Evolutionary conservation across 2,113 vertebrate species (phyloP).

Genomic region (Vombatus ursinus): DNA sequence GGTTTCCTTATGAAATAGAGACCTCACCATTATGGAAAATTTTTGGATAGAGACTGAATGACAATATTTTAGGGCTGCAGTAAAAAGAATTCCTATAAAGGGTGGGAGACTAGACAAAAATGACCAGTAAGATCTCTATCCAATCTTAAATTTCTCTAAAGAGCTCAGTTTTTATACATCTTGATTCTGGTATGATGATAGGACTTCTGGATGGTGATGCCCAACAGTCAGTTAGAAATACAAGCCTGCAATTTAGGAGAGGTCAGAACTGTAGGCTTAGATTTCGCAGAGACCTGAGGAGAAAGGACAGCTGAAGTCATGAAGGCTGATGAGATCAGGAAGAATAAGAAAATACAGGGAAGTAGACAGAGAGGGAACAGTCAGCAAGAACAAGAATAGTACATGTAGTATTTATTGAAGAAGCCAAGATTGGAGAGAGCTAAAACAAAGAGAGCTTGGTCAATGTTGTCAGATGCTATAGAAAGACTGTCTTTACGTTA

Average conservation of each 20-base stretch:
- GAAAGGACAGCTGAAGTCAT: background rate
- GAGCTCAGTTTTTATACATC: background rate
- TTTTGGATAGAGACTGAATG: background rate
- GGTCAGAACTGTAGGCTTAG: background rate
- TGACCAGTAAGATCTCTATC: background rate
- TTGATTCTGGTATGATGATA: background rate
- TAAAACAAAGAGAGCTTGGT: background rate
- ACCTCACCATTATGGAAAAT: background rate
- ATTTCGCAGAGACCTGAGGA: background rate
- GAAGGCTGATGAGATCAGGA: background rate
- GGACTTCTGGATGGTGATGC: background rate
- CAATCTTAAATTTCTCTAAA: background rate
- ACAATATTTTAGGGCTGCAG: background rate
- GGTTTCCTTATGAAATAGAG: background rate
- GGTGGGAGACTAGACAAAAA: background rate
- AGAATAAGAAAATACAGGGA: background rate
- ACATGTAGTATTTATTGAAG: background rate
- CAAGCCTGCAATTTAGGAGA: background rate
- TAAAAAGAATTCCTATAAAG: background rate
- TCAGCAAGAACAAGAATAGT: background rate
- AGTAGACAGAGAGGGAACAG: background rate
- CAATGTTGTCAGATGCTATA: background rate
- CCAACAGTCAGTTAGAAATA: background rate
- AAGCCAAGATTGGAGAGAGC: background rate
- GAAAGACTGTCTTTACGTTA: background rate